Conservation (phyloP, 2,888 invertebrate genomes). For the Tolmerus cingulatus region DNA sequence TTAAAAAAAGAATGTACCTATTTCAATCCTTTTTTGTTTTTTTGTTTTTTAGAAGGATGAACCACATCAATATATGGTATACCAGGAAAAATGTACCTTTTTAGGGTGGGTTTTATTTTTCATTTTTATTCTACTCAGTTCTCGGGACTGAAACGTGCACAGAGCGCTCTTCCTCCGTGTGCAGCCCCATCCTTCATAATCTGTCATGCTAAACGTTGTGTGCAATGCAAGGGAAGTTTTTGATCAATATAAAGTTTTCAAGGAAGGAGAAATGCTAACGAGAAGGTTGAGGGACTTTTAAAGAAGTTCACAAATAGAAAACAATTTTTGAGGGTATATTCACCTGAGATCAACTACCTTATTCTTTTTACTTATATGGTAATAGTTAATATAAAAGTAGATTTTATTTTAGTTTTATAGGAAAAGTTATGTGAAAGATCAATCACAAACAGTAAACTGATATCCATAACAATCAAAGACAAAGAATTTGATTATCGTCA, state of each 20-base stretch:
- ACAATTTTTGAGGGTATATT: background rate
- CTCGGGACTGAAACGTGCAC: background rate
- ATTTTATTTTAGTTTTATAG: too few relatives aligned
- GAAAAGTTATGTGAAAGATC: too few relatives aligned
- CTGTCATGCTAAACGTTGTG: background rate
- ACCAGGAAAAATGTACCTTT: background rate
- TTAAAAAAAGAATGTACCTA: background rate
- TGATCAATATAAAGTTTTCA: background rate
- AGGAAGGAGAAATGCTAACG: background rate
- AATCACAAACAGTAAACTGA: too few relatives aligned
- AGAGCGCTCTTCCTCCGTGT: background rate
- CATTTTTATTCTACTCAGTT: background rate
- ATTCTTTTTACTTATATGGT: background rate
- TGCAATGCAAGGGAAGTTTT: background rate
- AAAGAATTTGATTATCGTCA: too few relatives aligned
- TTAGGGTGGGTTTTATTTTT: background rate
- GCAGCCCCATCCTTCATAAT: background rate
- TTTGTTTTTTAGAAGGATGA: background rate
- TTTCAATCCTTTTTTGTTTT: too few relatives aligned
- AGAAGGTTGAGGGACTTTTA: background rate
- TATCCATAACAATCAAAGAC: too few relatives aligned
- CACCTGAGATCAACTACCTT: background rate
- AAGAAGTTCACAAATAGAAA: background rate
- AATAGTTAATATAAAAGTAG: background rate
- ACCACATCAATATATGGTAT: background rate